phyloP scores from a whole-genome alignment of 2,797 vertebrate species.

The Gambelia wislizenii region DNA sequence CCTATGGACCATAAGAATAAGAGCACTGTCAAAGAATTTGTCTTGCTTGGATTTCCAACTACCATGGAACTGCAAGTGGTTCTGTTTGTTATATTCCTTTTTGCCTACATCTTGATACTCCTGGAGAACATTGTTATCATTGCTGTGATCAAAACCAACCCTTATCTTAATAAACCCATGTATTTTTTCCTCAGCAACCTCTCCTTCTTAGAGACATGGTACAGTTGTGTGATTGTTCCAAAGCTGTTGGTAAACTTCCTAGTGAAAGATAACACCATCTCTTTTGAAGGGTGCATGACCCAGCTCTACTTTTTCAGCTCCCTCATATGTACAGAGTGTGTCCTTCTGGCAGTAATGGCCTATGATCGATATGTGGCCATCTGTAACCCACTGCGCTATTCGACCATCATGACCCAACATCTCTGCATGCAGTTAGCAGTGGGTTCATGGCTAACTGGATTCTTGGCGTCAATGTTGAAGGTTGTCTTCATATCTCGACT shows the following conservation, averaged over 20 bases:
- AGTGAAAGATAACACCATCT: constrained; percentile 37
- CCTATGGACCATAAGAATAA: constrained; percentile 38
- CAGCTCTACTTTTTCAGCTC: constrained; percentile 71
- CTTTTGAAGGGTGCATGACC: constrained; percentile 64
- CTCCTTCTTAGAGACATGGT: constrained; percentile 69
- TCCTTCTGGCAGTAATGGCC: constrained; percentile 67
- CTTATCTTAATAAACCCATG: constrained; percentile 65
- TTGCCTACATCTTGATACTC: constrained; percentile 55
- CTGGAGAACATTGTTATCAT: constrained; percentile 59
- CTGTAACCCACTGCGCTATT: constrained; percentile 62
- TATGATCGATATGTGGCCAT: constrained; percentile 67
- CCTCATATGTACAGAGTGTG: constrained; percentile 64
- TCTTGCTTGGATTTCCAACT: constrained; percentile 63
- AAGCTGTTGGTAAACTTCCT: constrained; percentile 53
- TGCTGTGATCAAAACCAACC: constrained; percentile 36
- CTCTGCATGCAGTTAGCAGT: constrained; percentile 59
- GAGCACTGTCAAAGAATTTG: constrained; percentile 56
- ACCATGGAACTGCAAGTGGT: constrained; percentile 43
- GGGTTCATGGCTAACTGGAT: constrained; percentile 62
- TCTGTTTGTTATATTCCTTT: constrained; percentile 56
- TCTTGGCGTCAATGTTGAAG: constrained; percentile 66
- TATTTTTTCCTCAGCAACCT: constrained; percentile 70
- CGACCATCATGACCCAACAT: constrained; percentile 36
- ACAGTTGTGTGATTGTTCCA: constrained; percentile 65
- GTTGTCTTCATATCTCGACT: constrained; percentile 67